A percentile compares a stretch with the other conserved stretches of the same genome.
These are phyloP conservation scores for Ganaspis sp. DNA, from an alignment of 1,140 invertebrate species.

Conservation along the genomic window DNA sequence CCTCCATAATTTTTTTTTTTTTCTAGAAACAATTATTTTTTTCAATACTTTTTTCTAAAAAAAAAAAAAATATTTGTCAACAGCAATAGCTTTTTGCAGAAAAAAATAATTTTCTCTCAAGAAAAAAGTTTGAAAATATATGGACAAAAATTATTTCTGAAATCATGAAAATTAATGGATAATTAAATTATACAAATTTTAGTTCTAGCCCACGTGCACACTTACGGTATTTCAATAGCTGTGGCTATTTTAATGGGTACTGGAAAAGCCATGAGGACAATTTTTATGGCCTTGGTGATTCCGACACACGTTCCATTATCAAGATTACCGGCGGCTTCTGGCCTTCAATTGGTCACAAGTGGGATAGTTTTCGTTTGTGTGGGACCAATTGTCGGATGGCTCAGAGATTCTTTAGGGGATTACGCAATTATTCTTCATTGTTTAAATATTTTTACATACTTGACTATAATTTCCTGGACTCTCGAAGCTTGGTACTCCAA, in stretches of 20 bases:
- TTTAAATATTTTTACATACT: slow-evolving; percentile 80
- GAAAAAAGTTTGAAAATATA: too few relatives aligned
- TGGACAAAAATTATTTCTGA: slow-evolving; percentile 25
- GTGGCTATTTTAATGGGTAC: slow-evolving; percentile 76
- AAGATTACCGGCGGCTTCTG: slow-evolving; percentile 78
- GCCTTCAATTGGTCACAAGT: slow-evolving; percentile 81
- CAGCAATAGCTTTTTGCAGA: too few relatives aligned
- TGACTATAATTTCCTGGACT: slow-evolving; percentile 79
- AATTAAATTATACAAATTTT: slow-evolving; percentile 67
- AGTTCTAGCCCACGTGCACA: slow-evolving; percentile 66
- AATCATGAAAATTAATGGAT: slow-evolving; percentile 73
- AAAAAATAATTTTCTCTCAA: too few relatives aligned
- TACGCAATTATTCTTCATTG: slow-evolving; percentile 79
- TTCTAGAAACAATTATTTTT: background rate
- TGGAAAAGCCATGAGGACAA: slow-evolving; percentile 82
- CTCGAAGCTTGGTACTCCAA: slow-evolving; percentile 65
- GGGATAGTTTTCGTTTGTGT: slow-evolving; percentile 79
- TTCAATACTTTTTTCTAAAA: background rate
- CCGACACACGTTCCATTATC: slow-evolving; percentile 82
- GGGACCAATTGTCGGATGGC: slow-evolving; percentile 81
- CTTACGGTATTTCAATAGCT: slow-evolving; percentile 58
- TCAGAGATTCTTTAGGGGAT: slow-evolving; percentile 77
- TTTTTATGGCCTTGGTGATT: slow-evolving; percentile 83
- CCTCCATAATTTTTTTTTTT: slow-evolving; percentile 22
- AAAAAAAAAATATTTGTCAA: too few relatives aligned